Evolutionary conservation across 2,113 vertebrate species (phyloP), one percentile per base, ranked within the genome.

Genomic region (Nerophis lumbriciformis): DNA sequence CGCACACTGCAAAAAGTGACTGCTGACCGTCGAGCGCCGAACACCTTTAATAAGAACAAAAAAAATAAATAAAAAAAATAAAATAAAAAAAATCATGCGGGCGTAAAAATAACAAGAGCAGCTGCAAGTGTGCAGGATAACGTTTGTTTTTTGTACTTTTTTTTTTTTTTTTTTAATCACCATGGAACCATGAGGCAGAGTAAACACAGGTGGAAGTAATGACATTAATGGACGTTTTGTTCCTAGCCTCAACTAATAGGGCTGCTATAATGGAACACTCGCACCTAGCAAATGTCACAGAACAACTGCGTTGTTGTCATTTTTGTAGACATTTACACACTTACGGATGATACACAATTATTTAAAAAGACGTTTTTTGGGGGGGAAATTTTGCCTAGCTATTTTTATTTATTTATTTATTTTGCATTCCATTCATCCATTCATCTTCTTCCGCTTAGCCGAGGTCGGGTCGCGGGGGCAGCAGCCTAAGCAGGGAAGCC

Each of bases 1-100:
- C 73, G 78, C 75, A 77, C 84, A 68, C 83, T 83, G 79, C 73
- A 86, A 85, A 71, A 85, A 77, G 73, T 82, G 80, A 73, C 55
- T 45, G 69, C 55, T 45, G 69, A 3, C 52, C 21, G 61, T 69
- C 6, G 65, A 39, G 62, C 48, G 49, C 49, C 44, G 12, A n/a
- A 16, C 55, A 21, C n/a, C 15, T 16, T 7, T 28, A 28, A 28
- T 28, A 28, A 28, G 4, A 28, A 28, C 28, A 28, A 16, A 56
- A 65, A n/a, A 50, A 53, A 21, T 11, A 53, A 9, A 42, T n/a
- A 48, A 45, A 19, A 4, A 15, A 12, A 39, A 10, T 0, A 28
- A 13, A 28, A 28, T 28, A n/a, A 50, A 53, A 21, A 13, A 53
- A 9, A 42, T n/a, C 51, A 45, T 60, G 75, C 64, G 53, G 68